phyloP scores from a whole-genome alignment of 2,797 vertebrate species.

The Xenentodon cancila region DNA sequence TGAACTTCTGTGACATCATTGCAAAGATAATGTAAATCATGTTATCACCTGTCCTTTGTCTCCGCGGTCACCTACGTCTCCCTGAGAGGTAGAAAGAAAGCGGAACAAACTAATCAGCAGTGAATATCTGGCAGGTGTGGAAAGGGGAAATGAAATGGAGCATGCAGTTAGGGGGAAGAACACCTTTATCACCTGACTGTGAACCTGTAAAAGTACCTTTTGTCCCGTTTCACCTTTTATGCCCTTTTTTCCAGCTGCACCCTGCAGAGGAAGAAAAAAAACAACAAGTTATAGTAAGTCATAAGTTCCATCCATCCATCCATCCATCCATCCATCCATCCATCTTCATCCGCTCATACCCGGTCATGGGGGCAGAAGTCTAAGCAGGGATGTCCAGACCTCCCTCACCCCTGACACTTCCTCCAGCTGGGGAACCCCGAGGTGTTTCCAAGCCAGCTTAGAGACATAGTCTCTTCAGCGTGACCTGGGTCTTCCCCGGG shows the following conservation, averaged over 20 bases:
- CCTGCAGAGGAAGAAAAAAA: constrained; percentile 57
- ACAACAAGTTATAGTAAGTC: neutral
- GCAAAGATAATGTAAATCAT: neutral
- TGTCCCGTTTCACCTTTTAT: constrained; percentile 72
- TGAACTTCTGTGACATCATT: constrained; percentile 20
- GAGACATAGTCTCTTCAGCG: too few relatives aligned
- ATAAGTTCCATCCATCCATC: neutral
- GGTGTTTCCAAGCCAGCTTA: too few relatives aligned
- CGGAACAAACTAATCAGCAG: neutral
- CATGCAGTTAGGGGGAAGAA: fast-evolving
- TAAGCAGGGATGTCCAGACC: too few relatives aligned
- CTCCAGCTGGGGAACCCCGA: too few relatives aligned
- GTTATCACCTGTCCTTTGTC: constrained; percentile 83
- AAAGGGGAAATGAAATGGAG: constrained; percentile 30
- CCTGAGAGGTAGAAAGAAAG: constrained; percentile 63
- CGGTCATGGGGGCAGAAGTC: too few relatives aligned
- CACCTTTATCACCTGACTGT: constrained; percentile 6
- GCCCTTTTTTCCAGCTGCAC: constrained; percentile 69
- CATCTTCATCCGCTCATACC: too few relatives aligned
- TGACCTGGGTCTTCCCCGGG: too few relatives aligned
- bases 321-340: too few relatives aligned
- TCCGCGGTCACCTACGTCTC: constrained; percentile 66
- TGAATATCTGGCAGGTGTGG: neutral
- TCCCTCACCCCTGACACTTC: too few relatives aligned
- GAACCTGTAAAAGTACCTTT: constrained; percentile 66